These are phyloP conservation scores for Tenthredo mesomela DNA, from an alignment of 2,888 invertebrate species.

Conservation along the genomic window DNA sequence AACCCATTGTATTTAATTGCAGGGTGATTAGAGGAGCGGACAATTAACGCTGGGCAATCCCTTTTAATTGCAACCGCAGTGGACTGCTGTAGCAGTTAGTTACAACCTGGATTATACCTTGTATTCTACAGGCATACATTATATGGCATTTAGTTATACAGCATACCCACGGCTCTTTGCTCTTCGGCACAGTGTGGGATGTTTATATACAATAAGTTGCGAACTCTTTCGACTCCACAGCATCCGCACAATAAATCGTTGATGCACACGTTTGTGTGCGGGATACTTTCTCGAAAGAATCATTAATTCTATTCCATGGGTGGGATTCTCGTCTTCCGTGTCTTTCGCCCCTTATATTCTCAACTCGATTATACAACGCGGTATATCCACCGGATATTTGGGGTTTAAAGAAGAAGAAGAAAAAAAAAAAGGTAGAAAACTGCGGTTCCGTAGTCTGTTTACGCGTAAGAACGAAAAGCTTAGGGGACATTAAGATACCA, in stretches of 20 bases:
- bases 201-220: slow-evolving; percentile 11
- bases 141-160: not conserved
- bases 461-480: not conserved
- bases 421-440: not conserved
- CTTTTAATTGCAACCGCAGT: slow-evolving; percentile 35
- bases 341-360: too few relatives aligned
- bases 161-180: too few relatives aligned
- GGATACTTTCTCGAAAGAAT: slow-evolving; percentile 38
- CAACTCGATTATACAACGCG: not conserved
- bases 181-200: not conserved
- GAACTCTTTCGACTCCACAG: not conserved
- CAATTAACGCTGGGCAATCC: not conserved
- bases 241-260: slow-evolving; percentile 47
- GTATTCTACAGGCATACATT: not conserved
- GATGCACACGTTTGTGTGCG: not conserved
- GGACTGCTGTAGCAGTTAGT: not conserved
- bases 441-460: not conserved
- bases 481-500: not conserved
- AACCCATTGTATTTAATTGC: slow-evolving; percentile 22
- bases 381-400: not conserved
- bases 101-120: slow-evolving; percentile 10
- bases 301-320: slow-evolving; percentile 11
- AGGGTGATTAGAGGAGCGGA: slow-evolving; percentile 26
- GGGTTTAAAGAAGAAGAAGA: not conserved
- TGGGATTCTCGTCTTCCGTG: not conserved